Evolutionary conservation across 2,113 vertebrate species (phyloP).

Genomic region (Menidia beryllina): DNA sequence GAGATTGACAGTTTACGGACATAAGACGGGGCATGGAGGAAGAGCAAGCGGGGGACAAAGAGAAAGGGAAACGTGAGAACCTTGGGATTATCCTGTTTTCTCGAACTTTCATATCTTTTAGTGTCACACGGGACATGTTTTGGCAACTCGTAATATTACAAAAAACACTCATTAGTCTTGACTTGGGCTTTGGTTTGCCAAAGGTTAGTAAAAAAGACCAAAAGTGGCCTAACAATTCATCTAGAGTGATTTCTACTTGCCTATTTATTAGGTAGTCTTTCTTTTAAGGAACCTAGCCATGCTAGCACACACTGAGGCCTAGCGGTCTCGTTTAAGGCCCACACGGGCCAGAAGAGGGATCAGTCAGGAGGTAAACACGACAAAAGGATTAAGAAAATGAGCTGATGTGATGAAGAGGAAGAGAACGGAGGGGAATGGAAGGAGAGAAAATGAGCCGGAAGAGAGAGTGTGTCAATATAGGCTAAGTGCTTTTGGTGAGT

Average conservation of each 20-base stretch:
- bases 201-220: constrained; percentile 56
- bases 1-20: constrained; percentile 62
- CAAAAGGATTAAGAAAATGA: constrained; percentile 33
- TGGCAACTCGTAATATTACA: constrained; percentile 66
- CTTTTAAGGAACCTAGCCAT: constrained; percentile 45
- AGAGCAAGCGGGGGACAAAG: constrained; percentile 23
- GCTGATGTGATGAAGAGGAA: constrained; percentile 21
- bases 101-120: constrained; percentile 57
- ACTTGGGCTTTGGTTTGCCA: constrained; percentile 73
- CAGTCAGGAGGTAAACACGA: constrained; percentile 22
- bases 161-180: constrained; percentile 38
- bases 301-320: constrained; percentile 48
- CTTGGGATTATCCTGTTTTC: constrained; percentile 46
- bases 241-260: constrained; percentile 22
- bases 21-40: constrained; percentile 27
- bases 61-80: constrained; percentile 5
- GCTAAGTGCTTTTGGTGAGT: constrained; percentile 85
- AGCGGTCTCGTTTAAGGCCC: constrained; percentile 59
- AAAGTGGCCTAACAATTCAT: constrained; percentile 32
- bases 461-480: constrained; percentile 55
- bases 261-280: constrained; percentile 48
- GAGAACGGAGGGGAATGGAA: not conserved
- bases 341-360: constrained; percentile 33
- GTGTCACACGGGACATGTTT: constrained; percentile 75
- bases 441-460: constrained; percentile 14